Percentiles rank a stretch among this genome's conserved stretches.
Evolutionary conservation across 2,888 invertebrate species (phyloP).

Genomic region (Ceramica pisi): DNA sequence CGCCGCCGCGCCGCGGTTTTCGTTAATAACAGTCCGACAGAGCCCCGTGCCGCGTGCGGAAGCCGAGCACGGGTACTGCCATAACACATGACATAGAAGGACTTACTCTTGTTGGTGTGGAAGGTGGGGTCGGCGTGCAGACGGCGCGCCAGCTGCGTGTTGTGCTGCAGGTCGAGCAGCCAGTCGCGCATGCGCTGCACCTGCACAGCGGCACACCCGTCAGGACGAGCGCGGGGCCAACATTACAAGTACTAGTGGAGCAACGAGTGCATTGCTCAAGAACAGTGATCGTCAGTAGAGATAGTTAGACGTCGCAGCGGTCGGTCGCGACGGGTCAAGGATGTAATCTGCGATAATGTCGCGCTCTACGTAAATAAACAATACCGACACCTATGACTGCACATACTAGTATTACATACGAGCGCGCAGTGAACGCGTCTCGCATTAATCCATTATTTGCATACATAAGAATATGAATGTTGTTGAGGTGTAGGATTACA

Average conservation of each 20-base stretch:
- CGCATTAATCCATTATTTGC: constrained; percentile 6
- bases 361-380: constrained; percentile 46
- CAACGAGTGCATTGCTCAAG: constrained; percentile 10
- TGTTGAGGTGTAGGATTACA: constrained; percentile 41
- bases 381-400: neutral
- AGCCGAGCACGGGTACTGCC: neutral
- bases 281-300: constrained; percentile 19
- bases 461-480: constrained; percentile 9
- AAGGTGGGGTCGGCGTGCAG: constrained; percentile 91
- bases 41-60: neutral
- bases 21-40: neutral
- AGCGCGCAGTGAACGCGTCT: constrained; percentile 4
- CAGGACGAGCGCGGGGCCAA: neutral
- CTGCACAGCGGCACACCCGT: constrained; percentile 70
- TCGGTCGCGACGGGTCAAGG: constrained; percentile 36
- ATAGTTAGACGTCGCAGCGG: constrained; percentile 10
- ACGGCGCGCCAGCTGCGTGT: constrained; percentile 86
- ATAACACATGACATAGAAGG: neutral
- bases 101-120: constrained; percentile 83
- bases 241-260: neutral
- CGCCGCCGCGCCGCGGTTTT: neutral
- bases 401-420: neutral
- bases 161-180: constrained; percentile 87
- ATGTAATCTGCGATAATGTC: constrained; percentile 38
- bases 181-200: constrained; percentile 87